Evolutionary conservation across 37 sponge, comb jelly and placozoan genomes (phyloP).

Genomic region (Tethya wilhelma): DNA sequence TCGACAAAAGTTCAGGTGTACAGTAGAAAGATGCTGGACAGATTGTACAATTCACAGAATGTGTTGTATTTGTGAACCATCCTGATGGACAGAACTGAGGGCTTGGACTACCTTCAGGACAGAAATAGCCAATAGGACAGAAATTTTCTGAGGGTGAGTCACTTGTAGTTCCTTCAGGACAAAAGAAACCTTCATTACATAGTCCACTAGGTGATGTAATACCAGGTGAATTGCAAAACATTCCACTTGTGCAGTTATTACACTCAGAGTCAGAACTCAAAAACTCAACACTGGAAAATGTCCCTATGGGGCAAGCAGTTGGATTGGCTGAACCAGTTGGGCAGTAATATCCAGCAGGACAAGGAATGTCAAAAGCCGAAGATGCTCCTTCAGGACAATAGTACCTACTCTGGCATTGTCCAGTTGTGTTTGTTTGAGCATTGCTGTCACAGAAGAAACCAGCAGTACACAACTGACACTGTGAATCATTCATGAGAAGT

Average conservation of each 20-base stretch:
- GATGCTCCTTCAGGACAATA: conserved; percentile 10
- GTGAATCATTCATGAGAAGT: background rate
- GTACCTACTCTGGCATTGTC: background rate
- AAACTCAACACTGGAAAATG: background rate
- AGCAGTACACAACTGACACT: background rate
- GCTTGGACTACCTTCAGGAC: background rate
- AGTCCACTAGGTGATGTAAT: background rate
- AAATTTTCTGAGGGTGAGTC: background rate
- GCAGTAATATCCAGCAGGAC: conserved; percentile 7
- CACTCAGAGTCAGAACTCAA: background rate
- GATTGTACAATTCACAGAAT: background rate
- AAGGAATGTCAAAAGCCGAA: background rate
- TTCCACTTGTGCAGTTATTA: background rate
- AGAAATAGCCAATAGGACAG: conserved; percentile 12
- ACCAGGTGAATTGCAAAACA: background rate
- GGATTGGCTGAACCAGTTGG: background rate
- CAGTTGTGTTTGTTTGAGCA: background rate
- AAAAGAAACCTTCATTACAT: conserved; percentile 9
- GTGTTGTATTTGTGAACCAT: background rate
- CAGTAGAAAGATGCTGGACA: conserved; percentile 10
- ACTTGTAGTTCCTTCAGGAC: background rate
- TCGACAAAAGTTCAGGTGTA: background rate
- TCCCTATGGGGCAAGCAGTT: background rate
- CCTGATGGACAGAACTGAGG: background rate
- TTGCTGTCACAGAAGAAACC: background rate